Base-by-base conservation (phyloP, 30 jellyfish, hydroid and myxozoan genomes). In the Turritopsis rubra region DNA sequence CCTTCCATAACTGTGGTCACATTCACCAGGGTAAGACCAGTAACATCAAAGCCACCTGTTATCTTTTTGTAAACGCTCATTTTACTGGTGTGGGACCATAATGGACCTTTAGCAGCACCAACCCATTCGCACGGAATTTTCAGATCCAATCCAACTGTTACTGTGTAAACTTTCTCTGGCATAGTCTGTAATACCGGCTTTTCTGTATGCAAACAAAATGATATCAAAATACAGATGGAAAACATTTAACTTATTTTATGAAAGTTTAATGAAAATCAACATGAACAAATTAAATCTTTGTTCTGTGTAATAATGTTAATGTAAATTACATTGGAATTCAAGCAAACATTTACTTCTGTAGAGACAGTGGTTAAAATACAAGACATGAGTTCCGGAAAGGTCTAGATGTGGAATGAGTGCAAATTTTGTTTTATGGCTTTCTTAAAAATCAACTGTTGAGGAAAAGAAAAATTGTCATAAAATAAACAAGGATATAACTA, bases 121-220 rank as follows among this genome's bases (percentile, higher is more conserved):
- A 31, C 65, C 87, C 87, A 80, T 52, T 19, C 53, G 53, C 87
- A 80, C 4, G 81, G 81, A 26, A 80, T 53, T 22, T 22, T 22
- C 31, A 80, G 52, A 25, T 80, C 87, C n/a, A 52, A 26, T 31
- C 81, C 81, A 27, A 21, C 87, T 17, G 87, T 80, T 0, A 23
- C 30, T 8, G 77, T 68, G 77, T 68, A 68, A 7, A 27, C 30
- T 19, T 68, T 27, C 16, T 68, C 30, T 7, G 77, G 77, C 16
- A 22, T n/a, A 22, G 16, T 27, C 19, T 68, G 28, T 23, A 68
- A n/a, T 23, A 27, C 19, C 30, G 77, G 77, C 77, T n/a, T 27
- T n/a, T 68, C 77, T 68, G 0, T 8, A 60, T 18, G 21, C 21
- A 21, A 60, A 18, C 73, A 60, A 60, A 60, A 0, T 18, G 0